Evolutionary conservation across 2,113 vertebrate species (phyloP), one percentile per base, ranked within the genome.

Genomic region (Clarias batrachus): DNA sequence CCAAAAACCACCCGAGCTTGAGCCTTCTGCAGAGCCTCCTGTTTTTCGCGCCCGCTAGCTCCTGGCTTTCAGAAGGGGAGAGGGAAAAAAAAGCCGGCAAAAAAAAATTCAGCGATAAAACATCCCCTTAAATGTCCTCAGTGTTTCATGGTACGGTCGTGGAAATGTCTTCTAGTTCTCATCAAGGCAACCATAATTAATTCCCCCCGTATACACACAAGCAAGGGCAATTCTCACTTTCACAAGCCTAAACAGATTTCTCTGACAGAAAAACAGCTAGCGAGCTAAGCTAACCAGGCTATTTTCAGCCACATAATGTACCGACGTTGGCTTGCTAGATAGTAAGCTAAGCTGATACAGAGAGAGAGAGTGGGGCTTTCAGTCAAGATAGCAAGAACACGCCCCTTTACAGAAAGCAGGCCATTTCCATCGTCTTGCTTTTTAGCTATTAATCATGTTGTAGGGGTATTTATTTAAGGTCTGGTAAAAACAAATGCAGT

Each of bases 321-420:
- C 73, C 83, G 83, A 76, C 86, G 76, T 57, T 87, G 83, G 82
- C 79, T 80, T 83, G 85, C 77, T 83, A 85, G 89, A 89, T 89
- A 87, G 87, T 83, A 86, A 81, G 88, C 86, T 87, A 87, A 48
- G 83, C 83, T 82, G 86, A 85, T 79, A 87, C 71, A 86, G 79
- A 82, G 85, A 82, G 84, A 86, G 86, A 78, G 85, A 91, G 87
- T 85, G 84, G 84, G 85, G 91, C 89, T 90, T 89, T 90, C 90
- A 86, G 88, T 92, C 90, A 89, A 92, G 90, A 91, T 89, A 87
- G 89, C 21, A 59, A 90, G 89, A 90, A 92, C 91, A 92, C 91
- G 91, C 91, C 91, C 90, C 91, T 92, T 90, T 70, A 27, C 70
- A 83, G 85, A 80, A 87, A 90, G 82, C 81, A 84, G 87, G 86